These are phyloP conservation scores for Carposina sasakii DNA, from an alignment of 1,140 invertebrate species.

Conservation along the genomic window DNA sequence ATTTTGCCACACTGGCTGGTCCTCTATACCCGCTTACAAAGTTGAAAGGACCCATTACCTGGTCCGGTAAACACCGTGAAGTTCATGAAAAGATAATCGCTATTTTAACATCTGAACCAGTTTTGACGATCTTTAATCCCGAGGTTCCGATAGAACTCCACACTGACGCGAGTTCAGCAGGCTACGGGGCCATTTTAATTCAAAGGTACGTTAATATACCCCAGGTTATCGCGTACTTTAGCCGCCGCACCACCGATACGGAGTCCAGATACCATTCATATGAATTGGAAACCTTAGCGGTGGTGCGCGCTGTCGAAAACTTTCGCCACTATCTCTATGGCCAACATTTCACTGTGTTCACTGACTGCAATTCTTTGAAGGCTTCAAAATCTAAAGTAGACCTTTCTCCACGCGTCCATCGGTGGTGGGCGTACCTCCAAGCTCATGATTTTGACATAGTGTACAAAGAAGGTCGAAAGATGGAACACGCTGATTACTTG, in stretches of 20 bases:
- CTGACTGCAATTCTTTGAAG: slow-evolving; percentile 35
- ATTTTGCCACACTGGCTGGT: not conserved
- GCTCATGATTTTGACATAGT: slow-evolving; percentile 1
- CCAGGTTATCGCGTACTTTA: not conserved
- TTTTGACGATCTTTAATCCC: not conserved
- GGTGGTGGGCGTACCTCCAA: slow-evolving; percentile 39
- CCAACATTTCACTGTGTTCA: slow-evolving; percentile 34
- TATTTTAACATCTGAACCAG: not conserved
- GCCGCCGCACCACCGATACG: slow-evolving; percentile 14
- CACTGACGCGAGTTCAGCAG: slow-evolving; percentile 25
- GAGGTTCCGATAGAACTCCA: slow-evolving; percentile 25
- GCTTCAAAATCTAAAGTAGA: slow-evolving; percentile 24
- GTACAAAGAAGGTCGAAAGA: not conserved
- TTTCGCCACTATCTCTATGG: slow-evolving; percentile 33
- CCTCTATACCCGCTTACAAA: not conserved
- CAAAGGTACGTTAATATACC: slow-evolving; percentile 18
- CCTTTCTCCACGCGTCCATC: slow-evolving; percentile 24
- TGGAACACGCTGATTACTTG: not conserved
- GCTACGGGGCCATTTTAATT: slow-evolving; percentile 18
- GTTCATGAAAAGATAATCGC: not conserved
- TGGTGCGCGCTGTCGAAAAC: slow-evolving; percentile 17
- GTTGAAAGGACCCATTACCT: not conserved
- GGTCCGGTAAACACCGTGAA: not conserved
- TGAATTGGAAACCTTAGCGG: slow-evolving; percentile 33
- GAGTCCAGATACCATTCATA: slow-evolving; percentile 42